Conservation (phyloP, 2,888 invertebrate species). For the Lasioglossum pauxillum region DNA sequence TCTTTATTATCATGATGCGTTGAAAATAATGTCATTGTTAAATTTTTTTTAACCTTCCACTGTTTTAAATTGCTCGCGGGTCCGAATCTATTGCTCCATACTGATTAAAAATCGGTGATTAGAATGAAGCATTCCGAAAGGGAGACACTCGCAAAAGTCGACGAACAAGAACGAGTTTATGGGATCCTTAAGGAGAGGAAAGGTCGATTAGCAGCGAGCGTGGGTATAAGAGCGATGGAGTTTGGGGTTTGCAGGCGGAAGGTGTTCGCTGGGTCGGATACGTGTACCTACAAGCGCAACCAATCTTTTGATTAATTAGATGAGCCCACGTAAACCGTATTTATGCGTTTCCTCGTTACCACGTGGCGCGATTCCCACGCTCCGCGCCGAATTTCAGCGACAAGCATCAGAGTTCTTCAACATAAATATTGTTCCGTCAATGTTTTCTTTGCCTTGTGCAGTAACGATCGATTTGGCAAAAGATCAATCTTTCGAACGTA, state of each 20-base stretch:
- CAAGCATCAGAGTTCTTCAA: no score
- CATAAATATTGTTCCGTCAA: no score
- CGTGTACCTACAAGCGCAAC: background rate
- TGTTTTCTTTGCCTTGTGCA: no score
- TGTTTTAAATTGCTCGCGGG: no score
- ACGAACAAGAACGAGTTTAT: background rate
- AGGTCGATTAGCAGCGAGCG: background rate
- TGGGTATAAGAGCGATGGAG: background rate
- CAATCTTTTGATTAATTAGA: background rate
- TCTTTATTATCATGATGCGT: no score
- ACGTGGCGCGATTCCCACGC: background rate
- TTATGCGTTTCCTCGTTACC: background rate
- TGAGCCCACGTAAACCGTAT: background rate
- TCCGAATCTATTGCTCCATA: no score
- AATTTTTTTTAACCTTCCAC: no score
- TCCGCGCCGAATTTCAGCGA: background rate
- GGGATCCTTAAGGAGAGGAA: background rate
- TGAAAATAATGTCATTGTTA: no score
- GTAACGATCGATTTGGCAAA: no score
- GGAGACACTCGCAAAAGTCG: background rate
- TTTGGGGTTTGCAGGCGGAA: background rate
- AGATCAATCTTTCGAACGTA: no score
- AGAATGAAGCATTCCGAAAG: background rate
- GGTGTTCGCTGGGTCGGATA: background rate
- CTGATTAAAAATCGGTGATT: no score